These are phyloP conservation scores for Resseliella maxima DNA, from an alignment of 2,888 invertebrate species.

Conservation along the genomic window DNA sequence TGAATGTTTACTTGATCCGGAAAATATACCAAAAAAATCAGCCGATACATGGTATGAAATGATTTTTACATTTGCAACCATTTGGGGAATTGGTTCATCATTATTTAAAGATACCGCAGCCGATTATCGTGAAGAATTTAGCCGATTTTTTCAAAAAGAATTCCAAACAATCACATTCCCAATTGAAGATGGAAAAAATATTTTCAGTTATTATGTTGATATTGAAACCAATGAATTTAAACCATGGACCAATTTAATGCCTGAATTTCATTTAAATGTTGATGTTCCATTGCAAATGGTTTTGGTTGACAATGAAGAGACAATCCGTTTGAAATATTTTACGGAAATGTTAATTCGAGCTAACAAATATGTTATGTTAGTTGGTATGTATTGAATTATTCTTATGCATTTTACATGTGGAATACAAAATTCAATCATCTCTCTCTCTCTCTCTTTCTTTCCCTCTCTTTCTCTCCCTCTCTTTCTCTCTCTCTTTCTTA, in stretches of 20 bases:
- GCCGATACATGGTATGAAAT: slow-evolving; percentile 90
- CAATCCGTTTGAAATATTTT: slow-evolving; percentile 89
- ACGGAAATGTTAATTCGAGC: slow-evolving; percentile 89
- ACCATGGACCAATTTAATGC: slow-evolving; percentile 86
- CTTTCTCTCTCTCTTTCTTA: no score
- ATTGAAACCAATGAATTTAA: slow-evolving; percentile 83
- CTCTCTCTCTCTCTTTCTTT: no score
- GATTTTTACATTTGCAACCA: slow-evolving; percentile 88
- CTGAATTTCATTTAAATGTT: slow-evolving; percentile 85
- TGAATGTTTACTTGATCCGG: slow-evolving; percentile 83
- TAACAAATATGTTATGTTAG: slow-evolving; percentile 92
- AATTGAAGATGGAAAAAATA: slow-evolving; percentile 81
- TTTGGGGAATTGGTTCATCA: slow-evolving; percentile 95
- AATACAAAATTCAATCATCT: no score
- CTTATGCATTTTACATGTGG: no score
- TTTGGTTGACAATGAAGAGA: slow-evolving; percentile 92
- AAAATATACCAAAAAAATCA: slow-evolving; percentile 78
- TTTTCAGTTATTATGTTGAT: slow-evolving; percentile 93
- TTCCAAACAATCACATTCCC: slow-evolving; percentile 92
- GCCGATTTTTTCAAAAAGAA: slow-evolving; percentile 94
- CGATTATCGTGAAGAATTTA: slow-evolving; percentile 94
- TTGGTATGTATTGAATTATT: no score
- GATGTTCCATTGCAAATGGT: slow-evolving; percentile 93
- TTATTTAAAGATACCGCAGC: slow-evolving; percentile 89
- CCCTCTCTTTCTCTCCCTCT: no score